Conservation (phyloP, 2,888 invertebrate species). For the Eulithis prunata region DNA sequence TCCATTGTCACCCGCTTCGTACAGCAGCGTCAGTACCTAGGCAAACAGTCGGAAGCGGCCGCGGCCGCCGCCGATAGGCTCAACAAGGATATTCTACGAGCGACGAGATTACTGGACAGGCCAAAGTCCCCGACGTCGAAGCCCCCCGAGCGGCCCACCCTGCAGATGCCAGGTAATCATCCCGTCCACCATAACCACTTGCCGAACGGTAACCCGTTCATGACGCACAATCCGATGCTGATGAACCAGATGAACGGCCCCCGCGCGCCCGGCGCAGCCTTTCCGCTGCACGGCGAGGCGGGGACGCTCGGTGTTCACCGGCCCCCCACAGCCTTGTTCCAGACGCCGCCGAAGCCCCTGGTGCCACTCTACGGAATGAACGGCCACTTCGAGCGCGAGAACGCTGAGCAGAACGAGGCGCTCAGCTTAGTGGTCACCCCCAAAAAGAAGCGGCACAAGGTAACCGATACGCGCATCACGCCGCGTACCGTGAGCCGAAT, state of each 20-base stretch:
- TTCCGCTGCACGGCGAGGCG: slow-evolving; percentile 87
- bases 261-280: slow-evolving; percentile 85
- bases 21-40: slow-evolving; percentile 90
- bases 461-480: slow-evolving; percentile 96
- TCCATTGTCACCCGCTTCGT: slow-evolving; percentile 93
- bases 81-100: slow-evolving; percentile 92
- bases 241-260: slow-evolving; percentile 85
- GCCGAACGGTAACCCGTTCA: slow-evolving; percentile 77
- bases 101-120: slow-evolving; percentile 92
- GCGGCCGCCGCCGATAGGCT: slow-evolving; percentile 92
- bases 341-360: slow-evolving; percentile 92
- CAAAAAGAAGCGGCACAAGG: slow-evolving; percentile 98
- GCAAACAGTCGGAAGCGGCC: slow-evolving; percentile 91
- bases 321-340: slow-evolving; percentile 91
- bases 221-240: slow-evolving; percentile 76
- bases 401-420: slow-evolving; percentile 96
- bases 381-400: slow-evolving; percentile 87
- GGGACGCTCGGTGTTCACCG: slow-evolving; percentile 76
- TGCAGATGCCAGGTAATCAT: slow-evolving; percentile 84
- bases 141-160: slow-evolving; percentile 86
- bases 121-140: slow-evolving; percentile 92
- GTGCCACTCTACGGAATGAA: slow-evolving; percentile 88
- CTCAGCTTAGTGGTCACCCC: slow-evolving; percentile 97
- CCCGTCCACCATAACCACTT: slow-evolving; percentile 74
- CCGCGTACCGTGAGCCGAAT: slow-evolving; percentile 95